phyloP scores from a whole-genome alignment of 2,113 vertebrate genomes.

The Meleagris gallopavo region DNA sequence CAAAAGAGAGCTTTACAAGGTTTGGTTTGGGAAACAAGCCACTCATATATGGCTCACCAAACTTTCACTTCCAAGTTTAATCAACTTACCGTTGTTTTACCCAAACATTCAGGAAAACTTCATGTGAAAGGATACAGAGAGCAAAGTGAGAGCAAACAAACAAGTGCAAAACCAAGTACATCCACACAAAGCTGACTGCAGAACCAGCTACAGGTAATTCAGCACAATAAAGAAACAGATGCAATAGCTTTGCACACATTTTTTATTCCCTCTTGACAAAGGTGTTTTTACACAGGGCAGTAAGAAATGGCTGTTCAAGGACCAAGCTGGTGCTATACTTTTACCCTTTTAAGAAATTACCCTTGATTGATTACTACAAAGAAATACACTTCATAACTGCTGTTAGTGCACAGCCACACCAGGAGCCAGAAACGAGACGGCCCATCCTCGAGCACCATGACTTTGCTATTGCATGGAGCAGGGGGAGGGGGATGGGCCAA shows the following conservation, averaged over 20 bases:
- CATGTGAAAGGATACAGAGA: rapidly evolving
- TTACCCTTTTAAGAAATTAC: background rate
- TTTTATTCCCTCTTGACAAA: background rate
- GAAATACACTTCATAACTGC: background rate
- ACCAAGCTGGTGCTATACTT: background rate
- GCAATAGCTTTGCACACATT: background rate
- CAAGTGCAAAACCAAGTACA: background rate
- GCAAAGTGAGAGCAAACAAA: background rate
- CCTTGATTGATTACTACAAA: background rate
- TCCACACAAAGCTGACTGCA: background rate
- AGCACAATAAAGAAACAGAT: background rate
- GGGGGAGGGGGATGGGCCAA: rapidly evolving
- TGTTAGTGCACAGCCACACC: background rate
- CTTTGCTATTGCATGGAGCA: background rate
- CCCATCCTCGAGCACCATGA: background rate
- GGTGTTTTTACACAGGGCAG: background rate
- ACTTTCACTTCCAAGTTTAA: background rate
- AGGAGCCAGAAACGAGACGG: background rate
- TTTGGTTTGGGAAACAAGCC: background rate
- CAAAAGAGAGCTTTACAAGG: background rate
- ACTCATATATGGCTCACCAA: background rate
- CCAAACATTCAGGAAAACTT: background rate
- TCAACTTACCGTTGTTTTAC: background rate
- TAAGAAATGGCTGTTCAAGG: background rate
- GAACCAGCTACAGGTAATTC: background rate